phyloP scores from a whole-genome alignment of 2,797 vertebrate genomes.

The Lutjanus campechanus region DNA sequence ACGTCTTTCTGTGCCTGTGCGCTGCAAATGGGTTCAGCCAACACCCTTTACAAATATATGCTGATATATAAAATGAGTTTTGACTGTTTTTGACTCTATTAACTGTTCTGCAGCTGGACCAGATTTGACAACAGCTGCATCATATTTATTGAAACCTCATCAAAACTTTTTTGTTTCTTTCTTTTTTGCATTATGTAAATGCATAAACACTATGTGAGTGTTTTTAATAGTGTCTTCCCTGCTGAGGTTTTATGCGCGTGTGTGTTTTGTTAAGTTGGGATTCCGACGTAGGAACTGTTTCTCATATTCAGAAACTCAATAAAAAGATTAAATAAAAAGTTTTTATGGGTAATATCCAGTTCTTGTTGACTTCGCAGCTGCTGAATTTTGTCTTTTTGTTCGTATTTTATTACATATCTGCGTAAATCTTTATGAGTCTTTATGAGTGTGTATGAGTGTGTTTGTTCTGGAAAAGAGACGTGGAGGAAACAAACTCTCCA shows the following conservation, averaged over 20 bases:
- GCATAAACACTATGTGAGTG: not conserved
- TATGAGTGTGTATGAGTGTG: not conserved
- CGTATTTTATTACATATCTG: not conserved
- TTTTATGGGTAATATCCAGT: not conserved
- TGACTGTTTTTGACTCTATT: too few relatives aligned
- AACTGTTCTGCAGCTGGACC: not conserved
- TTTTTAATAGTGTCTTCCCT: too few relatives aligned
- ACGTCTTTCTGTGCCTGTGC: too few relatives aligned
- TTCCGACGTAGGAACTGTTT: too few relatives aligned
- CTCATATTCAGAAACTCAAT: not conserved
- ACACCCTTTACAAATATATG: too few relatives aligned
- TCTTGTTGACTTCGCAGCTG: not conserved
- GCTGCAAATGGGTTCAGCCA: too few relatives aligned
- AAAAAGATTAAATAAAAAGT: not conserved
- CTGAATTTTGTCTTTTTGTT: not conserved
- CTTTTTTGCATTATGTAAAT: not conserved
- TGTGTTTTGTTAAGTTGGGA: not conserved
- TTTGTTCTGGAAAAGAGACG: constrained; percentile 14
- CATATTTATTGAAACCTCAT: not conserved
- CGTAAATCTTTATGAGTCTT: not conserved
- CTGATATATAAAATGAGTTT: too few relatives aligned
- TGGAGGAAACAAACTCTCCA: constrained; percentile 33
- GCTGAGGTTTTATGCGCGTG: not conserved
- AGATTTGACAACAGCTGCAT: not conserved
- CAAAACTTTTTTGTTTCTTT: not conserved